Conservation (phyloP, 2,888 invertebrate genomes). For the Halictus quadricinctus region DNA sequence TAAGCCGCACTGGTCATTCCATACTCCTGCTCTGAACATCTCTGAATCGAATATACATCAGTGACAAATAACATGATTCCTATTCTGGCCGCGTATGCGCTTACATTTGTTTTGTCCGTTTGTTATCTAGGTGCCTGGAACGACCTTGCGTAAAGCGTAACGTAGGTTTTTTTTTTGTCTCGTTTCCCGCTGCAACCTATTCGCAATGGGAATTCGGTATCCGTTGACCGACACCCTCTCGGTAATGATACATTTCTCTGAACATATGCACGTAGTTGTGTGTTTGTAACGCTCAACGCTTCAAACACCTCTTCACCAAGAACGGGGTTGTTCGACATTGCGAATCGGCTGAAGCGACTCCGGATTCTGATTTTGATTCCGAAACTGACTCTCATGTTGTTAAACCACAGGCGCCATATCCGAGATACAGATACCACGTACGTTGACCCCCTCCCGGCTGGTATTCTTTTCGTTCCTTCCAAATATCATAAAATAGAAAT, state of each 20-base stretch:
- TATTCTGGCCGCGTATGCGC: slow-evolving; percentile 12
- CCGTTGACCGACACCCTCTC: slow-evolving; percentile 20
- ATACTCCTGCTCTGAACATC: slow-evolving; percentile 21
- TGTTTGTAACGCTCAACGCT: slow-evolving; percentile 54
- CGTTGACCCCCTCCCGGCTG: slow-evolving; percentile 17
- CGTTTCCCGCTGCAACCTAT: slow-evolving; percentile 33
- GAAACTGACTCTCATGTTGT: slow-evolving; percentile 26
- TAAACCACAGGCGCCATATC: slow-evolving; percentile 27
- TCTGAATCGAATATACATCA: slow-evolving; percentile 14
- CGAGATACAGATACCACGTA: slow-evolving; percentile 42
- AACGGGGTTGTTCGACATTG: slow-evolving; percentile 39
- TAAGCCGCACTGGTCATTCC: slow-evolving; percentile 52
- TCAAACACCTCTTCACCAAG: slow-evolving; percentile 36
- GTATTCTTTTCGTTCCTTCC: slow-evolving; percentile 46
- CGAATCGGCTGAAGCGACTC: slow-evolving; percentile 46
- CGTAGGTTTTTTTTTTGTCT: slow-evolving; percentile 21
- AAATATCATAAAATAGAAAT: slow-evolving; percentile 58
- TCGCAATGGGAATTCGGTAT: slow-evolving; percentile 43
- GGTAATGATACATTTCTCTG: slow-evolving; percentile 35
- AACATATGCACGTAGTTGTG: slow-evolving; percentile 4
- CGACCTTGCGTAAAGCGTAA: slow-evolving; percentile 57
- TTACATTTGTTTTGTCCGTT: slow-evolving; percentile 7
- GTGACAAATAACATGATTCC: slow-evolving; percentile 25
- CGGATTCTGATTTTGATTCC: slow-evolving; percentile 31
- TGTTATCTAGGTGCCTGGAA: slow-evolving; percentile 42